phyloP scores from a whole-genome alignment of 1,140 invertebrate species.

The Agraylea sexmaculata region DNA sequence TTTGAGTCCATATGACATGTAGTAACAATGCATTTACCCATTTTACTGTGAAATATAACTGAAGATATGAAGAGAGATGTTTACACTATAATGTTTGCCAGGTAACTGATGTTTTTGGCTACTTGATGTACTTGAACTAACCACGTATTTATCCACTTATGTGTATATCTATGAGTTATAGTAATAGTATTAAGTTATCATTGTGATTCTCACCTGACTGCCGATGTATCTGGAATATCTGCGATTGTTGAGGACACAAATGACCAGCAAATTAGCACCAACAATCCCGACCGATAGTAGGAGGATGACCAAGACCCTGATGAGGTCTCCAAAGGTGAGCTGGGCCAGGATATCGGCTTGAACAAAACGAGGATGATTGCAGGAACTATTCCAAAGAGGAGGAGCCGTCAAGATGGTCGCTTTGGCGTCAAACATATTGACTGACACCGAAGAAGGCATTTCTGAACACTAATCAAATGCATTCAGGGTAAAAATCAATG shows the following conservation, averaged over 20 bases:
- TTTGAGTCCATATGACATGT: no score
- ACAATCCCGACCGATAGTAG: constrained; percentile 62
- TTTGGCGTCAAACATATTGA: constrained; percentile 40
- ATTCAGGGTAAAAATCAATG: no score
- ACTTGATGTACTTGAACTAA: no score
- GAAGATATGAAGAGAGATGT: no score
- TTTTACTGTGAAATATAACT: no score
- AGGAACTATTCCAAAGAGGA: constrained; percentile 66
- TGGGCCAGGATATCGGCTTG: constrained; percentile 45
- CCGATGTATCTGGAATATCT: constrained; percentile 73
- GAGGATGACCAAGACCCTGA: constrained; percentile 63
- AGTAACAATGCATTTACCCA: no score
- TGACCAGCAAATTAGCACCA: constrained; percentile 63
- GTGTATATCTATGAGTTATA: no score
- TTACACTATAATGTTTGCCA: no score
- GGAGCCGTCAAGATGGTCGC: constrained; percentile 57
- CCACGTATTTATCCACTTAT: no score
- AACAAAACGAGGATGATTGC: constrained; percentile 51
- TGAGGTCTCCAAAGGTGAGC: constrained; percentile 53
- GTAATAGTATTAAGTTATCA: no score
- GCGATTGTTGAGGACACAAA: constrained; percentile 69
- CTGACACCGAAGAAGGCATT: constrained; percentile 13
- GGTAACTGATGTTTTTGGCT: no score
- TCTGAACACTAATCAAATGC: no score
- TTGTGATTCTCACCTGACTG: constrained; percentile 60